Evolutionary conservation across 2,888 invertebrate species (phyloP), one percentile per base, ranked within the genome.

Genomic region (Steromphala cineraria): DNA sequence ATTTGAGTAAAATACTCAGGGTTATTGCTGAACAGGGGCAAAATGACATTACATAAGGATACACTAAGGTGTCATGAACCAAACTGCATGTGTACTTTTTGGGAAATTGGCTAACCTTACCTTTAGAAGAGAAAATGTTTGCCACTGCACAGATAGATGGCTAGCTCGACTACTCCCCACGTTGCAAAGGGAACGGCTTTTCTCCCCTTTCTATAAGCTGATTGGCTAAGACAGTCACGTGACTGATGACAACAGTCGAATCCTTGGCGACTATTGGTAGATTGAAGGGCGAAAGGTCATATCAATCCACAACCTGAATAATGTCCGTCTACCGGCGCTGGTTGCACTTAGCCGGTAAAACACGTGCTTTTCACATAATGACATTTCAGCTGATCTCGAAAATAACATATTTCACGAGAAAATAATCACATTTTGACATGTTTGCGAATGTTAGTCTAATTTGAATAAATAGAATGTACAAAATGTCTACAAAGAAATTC

Each of bases 101-200:
- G 5, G 1, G 46, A 46, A 46, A 46, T 46, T 13, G 13, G 46
- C 46, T 46, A 46, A 46, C 46, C 62, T 28, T 28, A 62, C 62
- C 62, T 62, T 24, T 28, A 15, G 62, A 62, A 62, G 62, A 62
- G 62, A 62, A 62, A 62, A 62, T 62, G 28, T 62, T 62, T 62
- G 62, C 62, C 62, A 62, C 62, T 62, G 62, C 24, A 62, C 62
- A 62, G 62, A 28, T 28, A 62, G 62, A 62, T 17, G 8, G 28
- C 62, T 62, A 24, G 15, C 62, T 62, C 62, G 17, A 62, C 62
- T 62, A 62, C 62, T 28, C 62, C 62, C 62, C 77, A 77, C 77
- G 77, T 77, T 77, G 77, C 77, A 77, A 77, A 77, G 77, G 56
- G 77, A 77, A 55, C 40, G 77, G 40, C 36, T 77, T 36, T 55